A percentile compares a stretch with the other conserved stretches of the same genome.
These are phyloP conservation scores for Tetheella fluctuosa DNA, from an alignment of 2,888 invertebrate species.

Conservation along the genomic window DNA sequence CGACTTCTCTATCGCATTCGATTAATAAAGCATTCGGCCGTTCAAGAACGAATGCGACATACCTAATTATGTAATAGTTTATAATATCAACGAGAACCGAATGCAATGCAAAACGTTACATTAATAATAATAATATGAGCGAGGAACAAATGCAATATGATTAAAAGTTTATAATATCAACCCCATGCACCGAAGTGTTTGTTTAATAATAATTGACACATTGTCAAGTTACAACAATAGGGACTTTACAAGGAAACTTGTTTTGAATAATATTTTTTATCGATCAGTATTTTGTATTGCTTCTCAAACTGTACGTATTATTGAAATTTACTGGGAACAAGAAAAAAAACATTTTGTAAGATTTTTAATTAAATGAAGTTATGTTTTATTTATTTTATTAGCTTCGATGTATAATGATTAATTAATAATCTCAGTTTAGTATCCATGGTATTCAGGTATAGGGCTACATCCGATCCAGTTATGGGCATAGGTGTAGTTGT, in stretches of 20 bases:
- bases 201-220: not conserved
- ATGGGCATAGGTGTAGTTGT: no score
- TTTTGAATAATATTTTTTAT: not conserved
- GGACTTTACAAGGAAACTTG: not conserved
- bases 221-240: constrained; percentile 1
- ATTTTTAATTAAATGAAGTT: no score
- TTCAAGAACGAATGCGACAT: not conserved
- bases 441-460: no score
- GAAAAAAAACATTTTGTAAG: no score
- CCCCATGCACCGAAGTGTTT: not conserved
- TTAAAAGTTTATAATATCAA: not conserved
- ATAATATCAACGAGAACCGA: not conserved
- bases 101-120: not conserved
- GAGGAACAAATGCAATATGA: not conserved
- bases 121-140: not conserved
- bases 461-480: no score
- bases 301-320: not conserved
- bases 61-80: not conserved
- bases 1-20: constrained; percentile 95
- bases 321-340: no score
- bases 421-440: no score
- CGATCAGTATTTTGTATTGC: not conserved
- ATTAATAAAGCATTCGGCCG: constrained; percentile 71
- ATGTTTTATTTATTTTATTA: no score
- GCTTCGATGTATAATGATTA: no score